Evolutionary conservation across 2,797 vertebrate species (phyloP).

Genomic region (Carduelis carduelis): DNA sequence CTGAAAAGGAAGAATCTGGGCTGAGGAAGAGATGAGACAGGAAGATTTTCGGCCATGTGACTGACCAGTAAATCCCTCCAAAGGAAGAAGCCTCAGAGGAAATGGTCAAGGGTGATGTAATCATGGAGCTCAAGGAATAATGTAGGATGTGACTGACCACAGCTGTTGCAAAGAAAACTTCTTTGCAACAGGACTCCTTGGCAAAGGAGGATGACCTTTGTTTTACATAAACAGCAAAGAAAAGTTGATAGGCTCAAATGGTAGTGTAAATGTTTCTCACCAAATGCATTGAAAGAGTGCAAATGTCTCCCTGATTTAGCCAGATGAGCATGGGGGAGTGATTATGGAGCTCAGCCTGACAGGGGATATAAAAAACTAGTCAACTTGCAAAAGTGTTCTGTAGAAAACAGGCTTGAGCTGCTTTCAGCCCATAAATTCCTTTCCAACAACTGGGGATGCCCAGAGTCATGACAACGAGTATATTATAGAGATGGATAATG

Average conservation of each 20-base stretch:
- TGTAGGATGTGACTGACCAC: background rate
- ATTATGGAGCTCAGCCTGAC: background rate
- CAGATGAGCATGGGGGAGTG: background rate
- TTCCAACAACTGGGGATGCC: accelerated
- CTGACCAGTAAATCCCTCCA: background rate
- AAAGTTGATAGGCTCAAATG: background rate
- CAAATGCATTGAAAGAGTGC: background rate
- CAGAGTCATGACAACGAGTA: accelerated
- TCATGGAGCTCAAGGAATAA: background rate
- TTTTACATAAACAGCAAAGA: background rate
- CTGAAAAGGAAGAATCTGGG: background rate
- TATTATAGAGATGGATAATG: background rate
- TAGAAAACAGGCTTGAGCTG: background rate
- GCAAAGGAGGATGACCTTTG: background rate
- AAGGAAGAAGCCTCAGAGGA: background rate
- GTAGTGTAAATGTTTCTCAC: background rate
- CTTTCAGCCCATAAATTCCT: background rate
- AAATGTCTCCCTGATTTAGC: background rate
- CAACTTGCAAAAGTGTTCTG: background rate
- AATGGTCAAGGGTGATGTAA: background rate
- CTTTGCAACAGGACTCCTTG: background rate
- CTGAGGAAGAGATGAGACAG: background rate
- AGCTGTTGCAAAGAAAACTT: background rate
- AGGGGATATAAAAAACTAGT: background rate
- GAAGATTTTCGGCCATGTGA: background rate